A percentile compares a stretch with the other conserved stretches of the same genome.
phyloP scores from a whole-genome alignment of 2,797 vertebrate genomes.

The Squalus acanthias region DNA sequence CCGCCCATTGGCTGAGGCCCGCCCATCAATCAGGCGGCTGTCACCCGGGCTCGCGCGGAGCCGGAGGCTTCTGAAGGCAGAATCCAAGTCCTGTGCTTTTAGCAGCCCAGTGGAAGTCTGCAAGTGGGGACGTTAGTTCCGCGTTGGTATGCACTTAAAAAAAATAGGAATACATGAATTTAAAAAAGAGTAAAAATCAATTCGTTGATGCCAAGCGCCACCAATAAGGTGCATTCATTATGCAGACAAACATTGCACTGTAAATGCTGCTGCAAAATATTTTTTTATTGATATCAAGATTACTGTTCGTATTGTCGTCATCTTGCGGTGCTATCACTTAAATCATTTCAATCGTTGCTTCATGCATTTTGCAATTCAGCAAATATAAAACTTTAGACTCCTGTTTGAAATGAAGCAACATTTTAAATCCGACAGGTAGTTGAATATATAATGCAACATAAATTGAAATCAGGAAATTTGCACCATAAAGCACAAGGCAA shows the following conservation, averaged over 20 bases:
- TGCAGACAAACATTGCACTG: not conserved
- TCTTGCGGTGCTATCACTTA: not conserved
- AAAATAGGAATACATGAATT: not conserved
- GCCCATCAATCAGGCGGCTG: not conserved
- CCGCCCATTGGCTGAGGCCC: slow-evolving; percentile 38
- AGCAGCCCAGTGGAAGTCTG: not conserved
- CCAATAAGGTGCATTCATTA: no score
- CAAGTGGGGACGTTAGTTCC: not conserved
- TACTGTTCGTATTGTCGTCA: not conserved
- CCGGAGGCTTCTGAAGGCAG: not conserved
- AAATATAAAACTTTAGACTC: not conserved
- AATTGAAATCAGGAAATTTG: not conserved
- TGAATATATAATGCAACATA: not conserved
- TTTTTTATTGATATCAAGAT: not conserved
- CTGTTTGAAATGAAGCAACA: not conserved
- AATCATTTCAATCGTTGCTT: not conserved
- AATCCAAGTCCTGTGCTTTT: not conserved
- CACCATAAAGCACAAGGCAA: not conserved
- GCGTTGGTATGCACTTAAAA: not conserved
- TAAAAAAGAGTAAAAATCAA: not conserved
- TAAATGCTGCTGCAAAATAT: not conserved
- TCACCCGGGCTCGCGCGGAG: not conserved
- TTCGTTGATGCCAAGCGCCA: not conserved
- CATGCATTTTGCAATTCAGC: not conserved
- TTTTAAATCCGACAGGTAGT: not conserved